These are phyloP conservation scores for Streptopelia turtur DNA, from an alignment of 2,797 vertebrate species.

Conservation along the genomic window DNA sequence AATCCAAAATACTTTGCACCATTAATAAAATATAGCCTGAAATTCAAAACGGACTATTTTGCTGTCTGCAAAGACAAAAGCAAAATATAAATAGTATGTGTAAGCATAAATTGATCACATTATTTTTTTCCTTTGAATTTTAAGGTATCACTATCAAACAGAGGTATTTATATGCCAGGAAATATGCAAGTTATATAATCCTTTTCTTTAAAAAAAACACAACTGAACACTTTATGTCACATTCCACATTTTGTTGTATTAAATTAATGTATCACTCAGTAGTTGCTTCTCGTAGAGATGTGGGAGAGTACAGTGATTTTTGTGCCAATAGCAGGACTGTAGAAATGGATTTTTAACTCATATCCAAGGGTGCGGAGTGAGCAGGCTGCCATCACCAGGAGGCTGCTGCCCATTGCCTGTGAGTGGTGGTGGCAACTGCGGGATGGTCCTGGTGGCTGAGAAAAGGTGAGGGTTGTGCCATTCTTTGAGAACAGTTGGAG, in stretches of 20 bases:
- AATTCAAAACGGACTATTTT: not conserved
- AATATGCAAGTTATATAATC: not conserved
- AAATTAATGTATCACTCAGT: not conserved
- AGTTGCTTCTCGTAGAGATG: not conserved
- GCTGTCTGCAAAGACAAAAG: not conserved
- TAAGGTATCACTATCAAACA: not conserved
- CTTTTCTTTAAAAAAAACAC: not conserved
- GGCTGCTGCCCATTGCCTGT: not conserved
- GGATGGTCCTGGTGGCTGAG: not conserved
- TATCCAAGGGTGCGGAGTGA: fast-evolving
- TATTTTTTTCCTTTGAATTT: not conserved
- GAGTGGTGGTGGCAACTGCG: not conserved
- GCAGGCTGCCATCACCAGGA: not conserved
- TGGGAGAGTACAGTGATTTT: not conserved
- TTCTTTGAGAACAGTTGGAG: not conserved
- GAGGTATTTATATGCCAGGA: not conserved
- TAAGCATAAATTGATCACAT: not conserved
- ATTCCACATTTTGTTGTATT: not conserved
- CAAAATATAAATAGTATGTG: not conserved
- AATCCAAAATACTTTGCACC: not conserved
- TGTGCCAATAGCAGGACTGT: not conserved
- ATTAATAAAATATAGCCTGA: not conserved
- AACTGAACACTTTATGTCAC: not conserved
- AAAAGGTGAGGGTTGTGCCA: not conserved
- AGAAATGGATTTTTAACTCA: not conserved